Percentiles rank a stretch among this genome's conserved stretches.
Conservation (phyloP, 2,888 invertebrate genomes). For the Melanostoma scalare region DNA sequence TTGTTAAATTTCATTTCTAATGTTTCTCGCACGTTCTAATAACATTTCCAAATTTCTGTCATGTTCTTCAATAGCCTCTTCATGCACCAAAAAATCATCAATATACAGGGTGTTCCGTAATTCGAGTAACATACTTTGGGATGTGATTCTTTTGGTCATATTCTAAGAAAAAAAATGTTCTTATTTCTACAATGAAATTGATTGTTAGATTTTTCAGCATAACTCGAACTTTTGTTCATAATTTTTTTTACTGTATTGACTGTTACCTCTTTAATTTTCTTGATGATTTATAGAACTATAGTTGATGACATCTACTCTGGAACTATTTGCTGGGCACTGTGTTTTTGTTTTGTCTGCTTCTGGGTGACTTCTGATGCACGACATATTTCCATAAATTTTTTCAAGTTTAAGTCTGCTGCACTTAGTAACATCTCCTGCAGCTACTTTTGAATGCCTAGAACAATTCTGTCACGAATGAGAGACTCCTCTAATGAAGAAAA, state of each 20-base stretch:
- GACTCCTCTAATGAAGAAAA: no score
- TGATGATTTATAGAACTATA: neutral
- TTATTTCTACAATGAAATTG: no score
- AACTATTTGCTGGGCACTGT: conserved; percentile 3
- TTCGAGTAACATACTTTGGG: neutral
- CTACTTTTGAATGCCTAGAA: conserved; percentile 18
- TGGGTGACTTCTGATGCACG: conserved; percentile 14
- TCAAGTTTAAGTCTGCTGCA: conserved; percentile 16
- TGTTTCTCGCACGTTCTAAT: conserved; percentile 16
- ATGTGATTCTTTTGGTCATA: neutral
- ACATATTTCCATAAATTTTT: conserved; percentile 13
- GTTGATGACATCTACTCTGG: neutral
- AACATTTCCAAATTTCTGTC: conserved; percentile 35
- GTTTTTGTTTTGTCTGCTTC: conserved; percentile 10
- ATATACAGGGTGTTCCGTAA: conserved; percentile 26
- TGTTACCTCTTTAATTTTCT: neutral
- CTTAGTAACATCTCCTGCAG: conserved; percentile 39
- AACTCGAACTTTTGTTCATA: no score
- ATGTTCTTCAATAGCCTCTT: conserved; percentile 24
- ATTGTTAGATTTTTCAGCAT: no score
- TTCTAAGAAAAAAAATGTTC: neutral
- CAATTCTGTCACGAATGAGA: conserved; percentile 39
- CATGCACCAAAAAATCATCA: conserved; percentile 39
- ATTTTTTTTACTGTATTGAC: no score
- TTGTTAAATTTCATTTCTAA: conserved; percentile 20